A percentile compares a stretch with the other conserved stretches of the same genome.
These are phyloP conservation scores for Nemurella pictetii DNA, from an alignment of 2,888 invertebrate genomes.

Conservation along the genomic window DNA sequence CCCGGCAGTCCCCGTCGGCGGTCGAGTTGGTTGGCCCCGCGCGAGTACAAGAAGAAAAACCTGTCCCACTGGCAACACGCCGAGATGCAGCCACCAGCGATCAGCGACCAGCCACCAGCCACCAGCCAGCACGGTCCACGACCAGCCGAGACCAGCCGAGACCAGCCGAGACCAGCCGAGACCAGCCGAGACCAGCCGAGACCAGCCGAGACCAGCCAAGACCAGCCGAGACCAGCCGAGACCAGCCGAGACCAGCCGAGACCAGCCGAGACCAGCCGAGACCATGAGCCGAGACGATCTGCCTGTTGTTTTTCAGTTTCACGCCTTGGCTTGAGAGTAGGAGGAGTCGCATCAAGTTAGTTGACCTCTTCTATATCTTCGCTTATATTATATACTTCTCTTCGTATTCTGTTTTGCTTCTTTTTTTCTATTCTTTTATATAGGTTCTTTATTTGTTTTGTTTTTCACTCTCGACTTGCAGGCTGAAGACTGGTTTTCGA, in stretches of 20 bases:
- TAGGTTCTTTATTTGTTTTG: constrained; percentile 11
- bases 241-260: too few species aligned
- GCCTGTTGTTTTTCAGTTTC: constrained; percentile 2
- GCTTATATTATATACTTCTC: constrained; percentile 10
- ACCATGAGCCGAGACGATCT: not conserved
- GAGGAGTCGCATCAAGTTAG: constrained; percentile 20
- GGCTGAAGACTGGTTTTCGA: not conserved
- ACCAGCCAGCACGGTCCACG: too few species aligned
- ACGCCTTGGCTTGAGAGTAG: not conserved
- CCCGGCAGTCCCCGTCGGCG: not conserved
- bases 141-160: too few species aligned
- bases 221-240: too few species aligned
- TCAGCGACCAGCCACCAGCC: too few species aligned
- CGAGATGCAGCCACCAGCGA: too few species aligned
- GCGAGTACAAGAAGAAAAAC: not conserved
- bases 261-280: too few species aligned
- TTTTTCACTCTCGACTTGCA: constrained; percentile 10
- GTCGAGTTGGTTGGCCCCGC: not conserved
- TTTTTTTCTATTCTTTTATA: not conserved
- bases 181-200: too few species aligned
- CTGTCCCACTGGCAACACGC: constrained; percentile 20
- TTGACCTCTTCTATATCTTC: constrained; percentile 16
- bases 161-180: too few species aligned
- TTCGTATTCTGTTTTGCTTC: constrained; percentile 15
- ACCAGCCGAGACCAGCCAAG: too few species aligned